These are phyloP conservation scores for Cricetomys ansorgei DNA, from an alignment of 2,113 vertebrate species.

Conservation along the genomic window DNA sequence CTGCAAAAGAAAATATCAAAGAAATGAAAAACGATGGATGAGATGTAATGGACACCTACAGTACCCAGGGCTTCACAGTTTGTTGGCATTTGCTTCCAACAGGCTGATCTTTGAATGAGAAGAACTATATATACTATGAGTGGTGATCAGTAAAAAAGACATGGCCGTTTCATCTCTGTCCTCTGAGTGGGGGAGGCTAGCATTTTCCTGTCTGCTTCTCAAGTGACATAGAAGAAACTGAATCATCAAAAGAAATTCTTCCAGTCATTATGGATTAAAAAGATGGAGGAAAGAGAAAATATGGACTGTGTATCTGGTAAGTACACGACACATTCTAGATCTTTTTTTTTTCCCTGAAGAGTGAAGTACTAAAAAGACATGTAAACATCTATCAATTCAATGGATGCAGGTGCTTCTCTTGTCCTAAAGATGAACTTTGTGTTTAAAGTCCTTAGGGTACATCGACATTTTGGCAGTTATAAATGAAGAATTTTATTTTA, in stretches of 20 bases:
- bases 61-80: not conserved
- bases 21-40: not conserved
- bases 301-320: not conserved
- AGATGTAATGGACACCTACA: not conserved
- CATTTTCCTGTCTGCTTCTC: too few species aligned
- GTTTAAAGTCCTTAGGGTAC: not conserved
- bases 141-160: not conserved
- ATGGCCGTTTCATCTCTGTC: not conserved
- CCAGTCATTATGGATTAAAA: not conserved
- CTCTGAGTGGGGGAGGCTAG: not conserved
- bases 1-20: not conserved
- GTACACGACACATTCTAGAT: not conserved
- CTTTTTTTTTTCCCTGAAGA: not conserved
- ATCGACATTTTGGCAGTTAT: not conserved
- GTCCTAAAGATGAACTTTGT: not conserved
- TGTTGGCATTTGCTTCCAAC: not conserved
- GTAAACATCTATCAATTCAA: not conserved
- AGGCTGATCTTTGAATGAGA: not conserved
- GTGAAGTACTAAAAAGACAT: not conserved
- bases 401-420: not conserved
- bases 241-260: not conserved
- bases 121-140: not conserved
- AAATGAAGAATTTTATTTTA: not conserved
- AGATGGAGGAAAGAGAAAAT: not conserved
- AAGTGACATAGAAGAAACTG: not conserved